These are phyloP conservation scores for Salminus brasiliensis DNA, from an alignment of 2,113 vertebrate species.

Conservation along the genomic window DNA sequence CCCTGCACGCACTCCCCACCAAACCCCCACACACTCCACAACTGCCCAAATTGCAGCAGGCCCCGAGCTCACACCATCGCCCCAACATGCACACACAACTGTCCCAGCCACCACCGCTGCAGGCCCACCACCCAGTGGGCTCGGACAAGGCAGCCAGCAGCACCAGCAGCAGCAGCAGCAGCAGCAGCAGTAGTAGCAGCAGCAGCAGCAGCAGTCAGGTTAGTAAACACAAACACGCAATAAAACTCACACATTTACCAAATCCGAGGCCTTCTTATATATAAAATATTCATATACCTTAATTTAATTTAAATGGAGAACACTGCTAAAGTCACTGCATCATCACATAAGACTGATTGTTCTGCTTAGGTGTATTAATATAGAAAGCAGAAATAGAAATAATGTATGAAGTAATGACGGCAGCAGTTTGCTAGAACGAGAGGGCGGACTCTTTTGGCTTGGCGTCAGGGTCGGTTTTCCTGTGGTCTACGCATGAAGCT, in stretches of 20 bases:
- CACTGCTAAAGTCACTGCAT: too few relatives aligned
- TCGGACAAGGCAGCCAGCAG: conserved; percentile 83
- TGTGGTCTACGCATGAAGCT: too few relatives aligned
- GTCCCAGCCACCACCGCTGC: conserved; percentile 85
- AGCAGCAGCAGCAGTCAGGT: conserved; percentile 59
- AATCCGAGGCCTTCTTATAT: too few relatives aligned
- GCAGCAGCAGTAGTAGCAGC: conserved; percentile 59
- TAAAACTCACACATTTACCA: background rate
- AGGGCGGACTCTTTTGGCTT: too few relatives aligned
- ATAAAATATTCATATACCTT: too few relatives aligned
- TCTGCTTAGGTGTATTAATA: too few relatives aligned
- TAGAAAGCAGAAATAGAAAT: too few relatives aligned
- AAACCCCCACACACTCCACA: conserved; percentile 84
- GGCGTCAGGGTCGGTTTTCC: too few relatives aligned
- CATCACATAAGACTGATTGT: too few relatives aligned
- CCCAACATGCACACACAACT: conserved; percentile 86
- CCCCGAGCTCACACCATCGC: conserved; percentile 92
- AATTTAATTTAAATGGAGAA: too few relatives aligned
- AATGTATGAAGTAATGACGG: too few relatives aligned
- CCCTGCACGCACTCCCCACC: conserved; percentile 82
- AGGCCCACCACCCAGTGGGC: conserved; percentile 86
- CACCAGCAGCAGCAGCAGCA: conserved; percentile 58
- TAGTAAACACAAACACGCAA: background rate
- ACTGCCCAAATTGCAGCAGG: conserved; percentile 94
- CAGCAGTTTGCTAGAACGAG: too few relatives aligned